phyloP scores from a whole-genome alignment of 2,113 vertebrate genomes.

The Amazona vittata region DNA sequence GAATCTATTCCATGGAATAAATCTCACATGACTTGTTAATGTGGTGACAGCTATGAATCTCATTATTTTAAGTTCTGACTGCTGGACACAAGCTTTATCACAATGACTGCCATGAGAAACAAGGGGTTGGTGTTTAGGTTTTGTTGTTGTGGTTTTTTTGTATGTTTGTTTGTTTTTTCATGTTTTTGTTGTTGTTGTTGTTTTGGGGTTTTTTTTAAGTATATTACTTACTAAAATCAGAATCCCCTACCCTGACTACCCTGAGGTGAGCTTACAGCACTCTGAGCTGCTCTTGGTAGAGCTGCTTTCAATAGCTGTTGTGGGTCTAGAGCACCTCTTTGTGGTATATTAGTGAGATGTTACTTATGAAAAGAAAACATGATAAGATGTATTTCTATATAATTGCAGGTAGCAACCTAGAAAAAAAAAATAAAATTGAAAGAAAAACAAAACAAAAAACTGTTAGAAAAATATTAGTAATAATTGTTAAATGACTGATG shows the following conservation, averaged over 20 bases:
- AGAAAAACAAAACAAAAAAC: background rate
- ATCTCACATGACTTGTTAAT: slow-evolving; percentile 55
- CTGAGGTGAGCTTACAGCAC: slow-evolving; percentile 24
- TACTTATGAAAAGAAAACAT: background rate
- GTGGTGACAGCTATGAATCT: slow-evolving; percentile 64
- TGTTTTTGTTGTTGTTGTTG: background rate
- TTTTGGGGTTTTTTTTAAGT: background rate
- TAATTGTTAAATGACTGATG: background rate
- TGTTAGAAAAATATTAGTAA: background rate
- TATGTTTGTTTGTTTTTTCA: too few species aligned
- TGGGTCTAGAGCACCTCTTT: slow-evolving; percentile 80
- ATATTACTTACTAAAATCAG: slow-evolving; percentile 52
- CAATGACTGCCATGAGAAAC: slow-evolving; percentile 53
- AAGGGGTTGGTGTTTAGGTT: background rate
- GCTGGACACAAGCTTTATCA: slow-evolving; percentile 52
- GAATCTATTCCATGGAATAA: slow-evolving; percentile 28
- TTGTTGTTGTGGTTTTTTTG: background rate
- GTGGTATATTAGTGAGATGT: slow-evolving; percentile 65
- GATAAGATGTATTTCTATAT: background rate
- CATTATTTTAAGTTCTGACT: slow-evolving; percentile 67
- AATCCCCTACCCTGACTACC: slow-evolving; percentile 51
- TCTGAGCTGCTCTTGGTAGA: slow-evolving; percentile 26
- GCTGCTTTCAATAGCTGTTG: background rate
- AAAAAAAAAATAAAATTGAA: background rate
- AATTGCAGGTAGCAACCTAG: background rate